Evolutionary conservation across 2,888 invertebrate genomes (phyloP).

Genomic region (Notodonta ziczac): DNA sequence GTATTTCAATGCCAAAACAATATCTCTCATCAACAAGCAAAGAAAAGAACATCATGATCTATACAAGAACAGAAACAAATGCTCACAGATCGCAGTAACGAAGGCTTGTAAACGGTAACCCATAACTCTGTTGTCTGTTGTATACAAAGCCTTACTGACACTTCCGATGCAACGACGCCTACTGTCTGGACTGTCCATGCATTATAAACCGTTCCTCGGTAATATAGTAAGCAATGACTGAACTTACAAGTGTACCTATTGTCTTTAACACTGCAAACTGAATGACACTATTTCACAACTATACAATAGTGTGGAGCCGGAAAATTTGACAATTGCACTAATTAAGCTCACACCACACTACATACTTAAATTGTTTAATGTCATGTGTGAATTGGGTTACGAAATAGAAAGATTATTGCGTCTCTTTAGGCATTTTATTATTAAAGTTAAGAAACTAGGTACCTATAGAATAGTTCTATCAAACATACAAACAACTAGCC

Average conservation of each 20-base stretch:
- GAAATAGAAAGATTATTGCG: not conserved
- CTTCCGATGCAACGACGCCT: conserved; percentile 18
- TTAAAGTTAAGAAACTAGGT: too few species aligned
- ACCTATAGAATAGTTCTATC: not conserved
- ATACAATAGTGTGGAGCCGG: not conserved
- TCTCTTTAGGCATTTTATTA: not conserved
- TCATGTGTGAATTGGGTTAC: not conserved
- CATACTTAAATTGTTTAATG: not conserved
- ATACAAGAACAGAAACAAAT: too few species aligned
- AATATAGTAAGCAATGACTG: not conserved
- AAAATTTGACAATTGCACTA: not conserved
- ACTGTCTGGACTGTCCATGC: conserved; percentile 8
- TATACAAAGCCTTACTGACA: conserved; percentile 7
- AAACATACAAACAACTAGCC: not conserved
- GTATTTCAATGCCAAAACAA: not conserved
- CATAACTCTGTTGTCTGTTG: not conserved
- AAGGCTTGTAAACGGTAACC: not conserved
- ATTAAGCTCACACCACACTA: not conserved
- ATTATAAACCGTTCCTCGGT: conserved; percentile 19
- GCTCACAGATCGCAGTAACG: not conserved
- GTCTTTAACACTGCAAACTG: not conserved
- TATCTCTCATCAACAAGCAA: not conserved
- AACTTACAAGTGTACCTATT: not conserved
- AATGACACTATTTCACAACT: not conserved
- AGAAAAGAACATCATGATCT: conserved; percentile 5